phyloP scores from a whole-genome alignment of 2,113 vertebrate species.

The Dromiciops gliroides region DNA sequence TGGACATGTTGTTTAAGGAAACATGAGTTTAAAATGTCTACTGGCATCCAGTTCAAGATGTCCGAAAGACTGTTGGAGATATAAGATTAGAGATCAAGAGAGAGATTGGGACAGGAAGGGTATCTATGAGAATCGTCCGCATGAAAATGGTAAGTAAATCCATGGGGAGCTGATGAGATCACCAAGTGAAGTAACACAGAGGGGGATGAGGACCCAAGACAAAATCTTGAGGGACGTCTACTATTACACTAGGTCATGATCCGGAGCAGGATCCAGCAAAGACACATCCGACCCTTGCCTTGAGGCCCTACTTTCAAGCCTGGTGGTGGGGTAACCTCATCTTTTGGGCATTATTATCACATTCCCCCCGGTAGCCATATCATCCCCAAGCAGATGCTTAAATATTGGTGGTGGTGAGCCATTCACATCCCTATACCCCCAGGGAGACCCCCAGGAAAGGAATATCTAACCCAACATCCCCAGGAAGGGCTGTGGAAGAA shows the following conservation, averaged over 20 bases:
- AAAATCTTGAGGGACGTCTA: no score
- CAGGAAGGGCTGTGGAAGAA: neutral
- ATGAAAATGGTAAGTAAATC: no score
- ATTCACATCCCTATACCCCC: neutral
- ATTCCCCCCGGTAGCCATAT: no score
- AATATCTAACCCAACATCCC: neutral
- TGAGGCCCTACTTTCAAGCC: neutral
- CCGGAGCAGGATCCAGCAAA: neutral
- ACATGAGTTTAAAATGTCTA: no score
- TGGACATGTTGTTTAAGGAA: no score
- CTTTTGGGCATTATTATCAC: neutral
- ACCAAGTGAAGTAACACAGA: no score
- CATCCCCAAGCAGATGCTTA: neutral
- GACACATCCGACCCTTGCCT: neutral
- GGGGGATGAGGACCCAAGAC: no score
- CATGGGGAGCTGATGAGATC: no score
- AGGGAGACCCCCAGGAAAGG: neutral
- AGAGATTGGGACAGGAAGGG: neutral
- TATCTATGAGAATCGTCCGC: no score
- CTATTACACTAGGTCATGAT: neutral
- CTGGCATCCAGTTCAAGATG: no score
- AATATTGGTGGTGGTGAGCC: neutral
- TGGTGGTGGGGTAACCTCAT: neutral
- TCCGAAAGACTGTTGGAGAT: no score
- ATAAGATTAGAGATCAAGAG: no score